A percentile compares a stretch with the other conserved stretches of the same genome.
Evolutionary conservation across 1,140 invertebrate genomes (phyloP).

Genomic region (Papilio polytes): DNA sequence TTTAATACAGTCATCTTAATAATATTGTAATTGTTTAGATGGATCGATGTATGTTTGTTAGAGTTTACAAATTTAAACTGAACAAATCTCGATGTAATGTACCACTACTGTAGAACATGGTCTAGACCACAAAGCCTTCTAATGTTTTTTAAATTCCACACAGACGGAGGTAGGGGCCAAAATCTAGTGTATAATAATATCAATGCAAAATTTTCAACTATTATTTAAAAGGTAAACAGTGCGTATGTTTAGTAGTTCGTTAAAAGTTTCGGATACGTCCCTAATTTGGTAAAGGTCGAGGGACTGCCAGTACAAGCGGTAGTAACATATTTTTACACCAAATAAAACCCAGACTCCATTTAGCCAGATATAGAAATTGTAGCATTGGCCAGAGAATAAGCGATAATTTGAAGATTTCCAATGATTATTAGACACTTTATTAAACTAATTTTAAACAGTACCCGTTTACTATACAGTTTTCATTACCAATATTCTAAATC

Average conservation of each 20-base stretch:
- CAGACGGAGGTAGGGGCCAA: too few relatives aligned
- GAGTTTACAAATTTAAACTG: too few relatives aligned
- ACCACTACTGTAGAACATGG: too few relatives aligned
- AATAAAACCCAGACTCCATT: slow-evolving; percentile 17
- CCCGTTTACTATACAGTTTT: too few relatives aligned
- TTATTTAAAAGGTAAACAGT: neutral
- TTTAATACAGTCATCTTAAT: too few relatives aligned
- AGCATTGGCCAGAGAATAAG: neutral
- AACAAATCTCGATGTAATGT: too few relatives aligned
- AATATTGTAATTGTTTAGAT: too few relatives aligned
- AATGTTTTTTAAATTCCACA: too few relatives aligned
- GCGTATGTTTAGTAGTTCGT: neutral
- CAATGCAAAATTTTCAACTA: neutral
- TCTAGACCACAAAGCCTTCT: too few relatives aligned
- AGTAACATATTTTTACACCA: slow-evolving; percentile 18
- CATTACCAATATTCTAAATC: too few relatives aligned
- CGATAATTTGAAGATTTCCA: neutral
- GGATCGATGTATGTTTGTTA: too few relatives aligned
- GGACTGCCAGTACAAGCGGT: neutral
- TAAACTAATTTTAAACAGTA: neutral
- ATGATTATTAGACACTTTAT: neutral
- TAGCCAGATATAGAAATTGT: slow-evolving; percentile 5
- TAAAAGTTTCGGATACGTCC: neutral
- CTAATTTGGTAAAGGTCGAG: slow-evolving; percentile 10
- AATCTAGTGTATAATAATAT: neutral